Conservation (phyloP, 2,113 vertebrate species). For the Elanoides forficatus region DNA sequence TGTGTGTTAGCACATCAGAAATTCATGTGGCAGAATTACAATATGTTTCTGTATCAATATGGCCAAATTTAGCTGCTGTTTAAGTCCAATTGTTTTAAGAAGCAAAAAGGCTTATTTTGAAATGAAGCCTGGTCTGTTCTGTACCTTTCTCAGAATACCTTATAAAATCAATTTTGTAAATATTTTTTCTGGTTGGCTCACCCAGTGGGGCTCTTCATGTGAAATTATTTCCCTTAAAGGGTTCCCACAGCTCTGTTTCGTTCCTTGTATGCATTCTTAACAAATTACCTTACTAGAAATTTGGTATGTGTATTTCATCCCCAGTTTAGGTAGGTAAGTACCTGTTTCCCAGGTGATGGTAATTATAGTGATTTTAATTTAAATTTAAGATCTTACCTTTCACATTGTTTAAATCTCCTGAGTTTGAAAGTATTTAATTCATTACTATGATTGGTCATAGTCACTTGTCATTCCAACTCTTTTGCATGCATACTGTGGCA, state of each 20-base stretch:
- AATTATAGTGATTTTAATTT: neutral
- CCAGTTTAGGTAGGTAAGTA: neutral
- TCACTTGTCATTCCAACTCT: neutral
- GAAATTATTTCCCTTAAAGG: neutral
- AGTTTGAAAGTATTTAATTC: neutral
- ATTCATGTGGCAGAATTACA: neutral
- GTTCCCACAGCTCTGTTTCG: neutral
- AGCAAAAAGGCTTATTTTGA: neutral
- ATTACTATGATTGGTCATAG: neutral
- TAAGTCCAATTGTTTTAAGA: neutral
- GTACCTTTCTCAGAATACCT: neutral
- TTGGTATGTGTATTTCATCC: neutral
- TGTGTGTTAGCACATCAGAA: neutral
- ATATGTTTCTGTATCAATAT: neutral
- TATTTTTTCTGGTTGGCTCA: neutral
- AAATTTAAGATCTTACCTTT: neutral
- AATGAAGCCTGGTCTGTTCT: neutral
- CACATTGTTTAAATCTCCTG: neutral
- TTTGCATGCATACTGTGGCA: neutral
- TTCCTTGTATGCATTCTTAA: neutral
- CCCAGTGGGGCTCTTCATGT: neutral
- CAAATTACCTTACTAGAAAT: neutral
- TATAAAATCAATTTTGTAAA: neutral
- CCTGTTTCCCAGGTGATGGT: neutral
- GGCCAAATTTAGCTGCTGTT: neutral